These are phyloP conservation scores for Lobophora halterata DNA, from an alignment of 2,888 invertebrate species.

Conservation along the genomic window DNA sequence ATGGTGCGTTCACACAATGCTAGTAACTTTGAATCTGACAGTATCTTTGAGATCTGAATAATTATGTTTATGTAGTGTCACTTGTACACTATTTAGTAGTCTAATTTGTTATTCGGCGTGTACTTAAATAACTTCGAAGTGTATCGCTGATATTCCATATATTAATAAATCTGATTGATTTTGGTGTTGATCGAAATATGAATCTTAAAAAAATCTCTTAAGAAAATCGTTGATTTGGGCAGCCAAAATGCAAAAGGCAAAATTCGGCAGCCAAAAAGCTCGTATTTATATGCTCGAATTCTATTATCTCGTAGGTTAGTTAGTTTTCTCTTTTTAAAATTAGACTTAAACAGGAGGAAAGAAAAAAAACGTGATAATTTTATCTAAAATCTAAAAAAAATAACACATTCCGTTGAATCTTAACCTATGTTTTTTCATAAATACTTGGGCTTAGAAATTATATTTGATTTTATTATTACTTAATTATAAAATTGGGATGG, in stretches of 20 bases:
- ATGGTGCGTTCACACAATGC: constrained; percentile 7
- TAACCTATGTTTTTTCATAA: too few relatives aligned
- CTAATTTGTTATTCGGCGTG: too few relatives aligned
- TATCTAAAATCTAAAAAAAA: constrained; percentile 1
- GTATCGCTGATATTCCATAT: too few relatives aligned
- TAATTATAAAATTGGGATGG: constrained; percentile 10
- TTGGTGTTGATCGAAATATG: not conserved
- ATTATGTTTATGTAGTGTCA: too few relatives aligned
- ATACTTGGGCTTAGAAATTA: constrained; percentile 2
- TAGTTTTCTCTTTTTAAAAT: constrained; percentile 8
- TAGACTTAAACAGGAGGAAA: constrained; percentile 13
- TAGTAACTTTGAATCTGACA: too few relatives aligned
- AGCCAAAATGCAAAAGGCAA: constrained; percentile 9
- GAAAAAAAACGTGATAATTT: too few relatives aligned
- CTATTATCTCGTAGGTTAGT: constrained; percentile 8
- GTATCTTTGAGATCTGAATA: too few relatives aligned
- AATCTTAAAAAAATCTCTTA: constrained; percentile 4
- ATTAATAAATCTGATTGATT: too few relatives aligned
- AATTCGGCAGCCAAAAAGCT: too few relatives aligned
- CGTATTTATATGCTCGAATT: constrained; percentile 8
- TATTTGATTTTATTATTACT: not conserved
- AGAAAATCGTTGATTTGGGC: not conserved
- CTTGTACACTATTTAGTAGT: too few relatives aligned
- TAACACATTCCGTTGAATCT: constrained; percentile 23
- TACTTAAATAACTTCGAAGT: too few relatives aligned